Evolutionary conservation across 2,888 invertebrate genomes (phyloP).

Genomic region (Lobophora halterata): DNA sequence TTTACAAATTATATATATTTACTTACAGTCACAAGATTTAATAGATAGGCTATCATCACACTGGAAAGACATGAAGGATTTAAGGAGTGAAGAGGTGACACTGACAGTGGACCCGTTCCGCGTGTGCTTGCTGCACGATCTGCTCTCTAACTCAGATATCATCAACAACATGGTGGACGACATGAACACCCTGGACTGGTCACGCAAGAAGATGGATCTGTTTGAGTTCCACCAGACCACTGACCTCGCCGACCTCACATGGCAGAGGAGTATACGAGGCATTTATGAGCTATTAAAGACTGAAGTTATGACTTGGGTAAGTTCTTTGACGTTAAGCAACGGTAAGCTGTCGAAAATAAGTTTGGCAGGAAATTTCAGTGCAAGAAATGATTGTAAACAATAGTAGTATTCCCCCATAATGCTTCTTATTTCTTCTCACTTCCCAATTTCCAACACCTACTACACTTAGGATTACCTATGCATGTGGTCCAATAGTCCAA

Average conservation of each 20-base stretch:
- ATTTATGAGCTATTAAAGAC: constrained; percentile 84
- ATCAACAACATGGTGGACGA: constrained; percentile 83
- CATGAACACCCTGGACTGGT: constrained; percentile 86
- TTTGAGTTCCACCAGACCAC: constrained; percentile 93
- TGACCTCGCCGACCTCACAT: constrained; percentile 82
- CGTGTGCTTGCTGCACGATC: constrained; percentile 83
- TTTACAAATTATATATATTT: not conserved
- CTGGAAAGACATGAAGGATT: constrained; percentile 71
- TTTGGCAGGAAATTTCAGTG: too few relatives aligned
- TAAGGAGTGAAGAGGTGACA: constrained; percentile 63
- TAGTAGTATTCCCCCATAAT: too few relatives aligned
- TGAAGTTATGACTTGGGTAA: constrained; percentile 85
- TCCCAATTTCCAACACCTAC: too few relatives aligned
- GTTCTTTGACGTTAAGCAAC: constrained; percentile 31
- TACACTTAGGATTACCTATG: too few relatives aligned
- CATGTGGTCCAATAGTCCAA: too few relatives aligned
- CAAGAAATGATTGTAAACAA: too few relatives aligned
- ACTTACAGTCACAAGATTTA: constrained; percentile 60
- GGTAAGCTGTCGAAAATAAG: too few relatives aligned
- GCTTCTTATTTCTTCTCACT: too few relatives aligned
- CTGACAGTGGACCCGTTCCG: constrained; percentile 84
- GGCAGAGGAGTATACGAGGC: constrained; percentile 80
- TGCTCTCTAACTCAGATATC: constrained; percentile 79
- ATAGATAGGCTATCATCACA: constrained; percentile 59
- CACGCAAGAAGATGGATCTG: constrained; percentile 90